phyloP scores from a whole-genome alignment of 1,140 invertebrate genomes.

The Aphidius gifuensis region DNA sequence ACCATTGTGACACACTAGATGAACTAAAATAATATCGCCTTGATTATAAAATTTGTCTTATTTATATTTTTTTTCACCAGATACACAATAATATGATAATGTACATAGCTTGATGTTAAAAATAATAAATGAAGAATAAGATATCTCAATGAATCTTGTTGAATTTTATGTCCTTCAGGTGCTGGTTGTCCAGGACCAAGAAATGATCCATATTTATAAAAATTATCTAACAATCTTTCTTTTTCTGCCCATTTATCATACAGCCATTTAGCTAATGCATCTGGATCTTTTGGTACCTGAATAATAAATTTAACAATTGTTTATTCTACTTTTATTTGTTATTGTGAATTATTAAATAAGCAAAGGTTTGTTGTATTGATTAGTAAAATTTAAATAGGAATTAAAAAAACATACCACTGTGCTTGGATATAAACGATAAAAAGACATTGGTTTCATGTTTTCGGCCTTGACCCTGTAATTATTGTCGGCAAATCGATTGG shows the following conservation, averaged over 20 bases:
- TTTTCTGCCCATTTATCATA: conserved; percentile 81
- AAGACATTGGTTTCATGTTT: conserved; percentile 71
- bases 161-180: conserved; percentile 50
- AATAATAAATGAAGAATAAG: conserved; percentile 75
- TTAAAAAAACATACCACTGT: conserved; percentile 63
- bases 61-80: conserved; percentile 41
- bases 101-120: conserved; percentile 72
- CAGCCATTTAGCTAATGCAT: conserved; percentile 75
- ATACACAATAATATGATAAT: conserved; percentile 60
- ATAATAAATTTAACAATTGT: conserved; percentile 28
- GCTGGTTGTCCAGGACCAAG: conserved; percentile 53
- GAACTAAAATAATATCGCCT: no score
- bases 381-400: no score
- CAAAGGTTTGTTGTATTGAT: conserved; percentile 2
- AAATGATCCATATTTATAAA: conserved; percentile 73
- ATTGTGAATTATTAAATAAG: no score
- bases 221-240: conserved; percentile 74
- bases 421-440: conserved; percentile 75
- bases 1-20: no score
- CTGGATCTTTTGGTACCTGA: conserved; percentile 72
- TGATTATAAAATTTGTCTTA: no score
- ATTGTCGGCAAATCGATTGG: conserved; percentile 76
- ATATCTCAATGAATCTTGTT: conserved; percentile 71
- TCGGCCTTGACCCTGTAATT: conserved; percentile 67
- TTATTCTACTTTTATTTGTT: no score